Conservation (phyloP, 2,113 vertebrate species). For the Castor canadensis region DNA sequence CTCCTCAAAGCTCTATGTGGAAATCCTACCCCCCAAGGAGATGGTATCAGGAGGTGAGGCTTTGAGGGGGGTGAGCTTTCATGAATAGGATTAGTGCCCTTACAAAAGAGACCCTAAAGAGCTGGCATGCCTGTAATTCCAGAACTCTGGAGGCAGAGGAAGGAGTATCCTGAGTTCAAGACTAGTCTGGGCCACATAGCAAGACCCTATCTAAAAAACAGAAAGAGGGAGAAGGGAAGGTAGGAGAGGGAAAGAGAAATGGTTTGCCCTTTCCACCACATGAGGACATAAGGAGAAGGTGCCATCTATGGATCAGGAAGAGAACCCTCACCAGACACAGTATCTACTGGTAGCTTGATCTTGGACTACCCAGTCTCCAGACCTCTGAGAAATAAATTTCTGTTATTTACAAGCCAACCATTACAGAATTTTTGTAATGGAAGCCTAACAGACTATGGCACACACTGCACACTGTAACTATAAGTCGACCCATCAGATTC, state of each 20-base stretch:
- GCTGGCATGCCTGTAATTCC: too few species aligned
- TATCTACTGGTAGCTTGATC: not conserved
- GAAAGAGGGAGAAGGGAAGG: too few species aligned
- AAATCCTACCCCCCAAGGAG: not conserved
- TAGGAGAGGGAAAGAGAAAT: too few species aligned
- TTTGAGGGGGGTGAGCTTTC: not conserved
- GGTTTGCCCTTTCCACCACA: not conserved
- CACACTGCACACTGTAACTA: not conserved
- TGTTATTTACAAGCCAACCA: not conserved
- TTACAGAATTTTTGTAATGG: not conserved
- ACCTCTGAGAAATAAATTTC: not conserved
- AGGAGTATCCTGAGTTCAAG: too few species aligned
- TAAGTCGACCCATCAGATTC: not conserved
- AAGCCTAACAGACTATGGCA: not conserved
- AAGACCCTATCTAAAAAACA: too few species aligned
- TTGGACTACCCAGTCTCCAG: not conserved
- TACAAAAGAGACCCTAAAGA: not conserved
- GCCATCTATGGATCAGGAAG: not conserved
- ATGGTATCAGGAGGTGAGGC: not conserved
- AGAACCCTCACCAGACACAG: not conserved
- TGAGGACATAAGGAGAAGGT: not conserved
- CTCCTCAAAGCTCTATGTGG: not conserved
- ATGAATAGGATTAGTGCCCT: not conserved
- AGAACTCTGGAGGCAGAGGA: too few species aligned
- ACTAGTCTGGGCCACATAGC: too few species aligned